phyloP scores from a whole-genome alignment of 2,797 vertebrate species.

The Xiphorhynchus erythropygius region DNA sequence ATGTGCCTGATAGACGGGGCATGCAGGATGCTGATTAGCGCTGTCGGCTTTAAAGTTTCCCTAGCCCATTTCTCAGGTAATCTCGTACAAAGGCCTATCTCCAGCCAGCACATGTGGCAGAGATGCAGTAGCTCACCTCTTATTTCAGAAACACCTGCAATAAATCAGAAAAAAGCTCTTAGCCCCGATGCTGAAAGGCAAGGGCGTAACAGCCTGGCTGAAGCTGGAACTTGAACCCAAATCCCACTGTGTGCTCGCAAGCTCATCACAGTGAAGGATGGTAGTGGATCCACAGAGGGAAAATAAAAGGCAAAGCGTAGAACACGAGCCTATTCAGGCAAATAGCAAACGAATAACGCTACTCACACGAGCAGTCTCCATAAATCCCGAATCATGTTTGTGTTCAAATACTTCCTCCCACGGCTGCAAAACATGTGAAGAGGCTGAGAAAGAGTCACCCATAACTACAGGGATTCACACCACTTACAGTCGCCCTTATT shows the following conservation, averaged over 20 bases:
- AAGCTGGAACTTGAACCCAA: neutral
- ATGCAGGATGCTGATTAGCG: constrained; percentile 1
- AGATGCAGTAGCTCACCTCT: neutral
- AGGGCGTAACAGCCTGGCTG: neutral
- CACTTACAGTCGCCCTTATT: neutral
- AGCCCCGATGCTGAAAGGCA: neutral
- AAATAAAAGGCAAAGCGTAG: neutral
- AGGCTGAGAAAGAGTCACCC: constrained; percentile 34
- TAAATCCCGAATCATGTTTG: constrained; percentile 10
- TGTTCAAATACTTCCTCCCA: constrained; percentile 62
- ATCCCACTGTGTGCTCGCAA: neutral
- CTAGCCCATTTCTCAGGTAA: constrained; percentile 30
- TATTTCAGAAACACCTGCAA: neutral
- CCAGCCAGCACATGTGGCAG: neutral
- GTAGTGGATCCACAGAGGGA: neutral
- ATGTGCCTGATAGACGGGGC: neutral
- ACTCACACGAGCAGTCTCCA: neutral
- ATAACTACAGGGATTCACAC: neutral
- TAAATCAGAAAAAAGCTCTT: constrained; percentile 25
- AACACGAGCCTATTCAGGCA: neutral
- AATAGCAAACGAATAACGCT: neutral
- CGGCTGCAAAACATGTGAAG: constrained; percentile 8
- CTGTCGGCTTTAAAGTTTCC: neutral
- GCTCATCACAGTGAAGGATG: rapidly evolving
- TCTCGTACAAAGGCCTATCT: neutral